Evolutionary conservation across 2,797 vertebrate species (phyloP).

Genomic region (Peromyscus melanophrys): DNA sequence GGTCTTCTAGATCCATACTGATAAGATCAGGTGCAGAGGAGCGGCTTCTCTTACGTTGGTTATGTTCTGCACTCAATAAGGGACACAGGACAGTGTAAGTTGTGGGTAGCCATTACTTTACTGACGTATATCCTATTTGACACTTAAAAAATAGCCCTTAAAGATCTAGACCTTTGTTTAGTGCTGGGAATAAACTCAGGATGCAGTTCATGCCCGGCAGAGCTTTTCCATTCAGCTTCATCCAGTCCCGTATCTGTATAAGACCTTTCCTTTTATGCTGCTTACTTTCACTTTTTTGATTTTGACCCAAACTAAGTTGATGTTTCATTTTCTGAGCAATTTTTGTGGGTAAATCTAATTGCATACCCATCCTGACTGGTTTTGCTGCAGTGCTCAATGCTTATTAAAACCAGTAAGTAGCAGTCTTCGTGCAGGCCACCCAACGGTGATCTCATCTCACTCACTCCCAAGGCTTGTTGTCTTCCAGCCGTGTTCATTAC

Average conservation of each 20-base stretch:
- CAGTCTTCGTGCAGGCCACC: background rate
- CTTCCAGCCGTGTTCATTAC: background rate
- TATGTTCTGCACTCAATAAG: background rate
- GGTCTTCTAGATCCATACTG: background rate
- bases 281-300: background rate
- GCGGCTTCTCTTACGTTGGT: background rate
- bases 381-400: background rate
- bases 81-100: background rate
- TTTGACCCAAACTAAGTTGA: background rate
- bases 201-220: background rate
- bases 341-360: background rate
- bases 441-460: background rate
- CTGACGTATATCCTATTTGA: background rate
- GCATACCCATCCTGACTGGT: background rate
- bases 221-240: background rate
- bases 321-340: background rate
- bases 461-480: background rate
- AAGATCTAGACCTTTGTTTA: background rate
- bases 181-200: background rate
- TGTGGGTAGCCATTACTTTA: conserved; percentile 9
- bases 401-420: background rate
- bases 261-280: background rate
- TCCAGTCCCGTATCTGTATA: background rate
- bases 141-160: background rate
- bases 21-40: background rate